Evolutionary conservation across 2,888 invertebrate species (phyloP).

Genomic region (Alcis repandata): DNA sequence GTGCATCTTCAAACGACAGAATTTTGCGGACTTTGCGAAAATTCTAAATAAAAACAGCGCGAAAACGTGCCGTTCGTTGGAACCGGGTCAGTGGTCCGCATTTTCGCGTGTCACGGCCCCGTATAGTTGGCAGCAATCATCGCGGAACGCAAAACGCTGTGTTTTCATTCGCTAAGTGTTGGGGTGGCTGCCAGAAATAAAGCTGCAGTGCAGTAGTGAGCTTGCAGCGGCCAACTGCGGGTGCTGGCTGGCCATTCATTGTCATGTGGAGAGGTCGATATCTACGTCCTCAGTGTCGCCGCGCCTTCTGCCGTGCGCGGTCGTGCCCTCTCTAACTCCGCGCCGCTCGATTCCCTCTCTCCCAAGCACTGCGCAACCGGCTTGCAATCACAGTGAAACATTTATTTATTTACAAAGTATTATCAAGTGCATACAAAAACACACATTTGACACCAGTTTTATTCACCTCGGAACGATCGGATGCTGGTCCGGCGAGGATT

Average conservation of each 20-base stretch:
- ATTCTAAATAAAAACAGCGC: constrained; percentile 40
- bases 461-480: constrained; percentile 48
- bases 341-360: constrained; percentile 41
- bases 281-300: constrained; percentile 73
- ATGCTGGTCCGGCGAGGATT: constrained; percentile 31
- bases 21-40: constrained; percentile 32
- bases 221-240: constrained; percentile 79
- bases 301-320: constrained; percentile 70
- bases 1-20: constrained; percentile 20
- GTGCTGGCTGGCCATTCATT: constrained; percentile 70
- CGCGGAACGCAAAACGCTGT: constrained; percentile 51
- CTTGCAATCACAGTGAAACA: constrained; percentile 59
- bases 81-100: constrained; percentile 64
- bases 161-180: constrained; percentile 58
- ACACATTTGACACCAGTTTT: constrained; percentile 50
- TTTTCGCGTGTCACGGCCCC: constrained; percentile 56
- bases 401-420: constrained; percentile 76
- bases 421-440: constrained; percentile 52
- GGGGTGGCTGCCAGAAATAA: constrained; percentile 83
- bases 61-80: constrained; percentile 46
- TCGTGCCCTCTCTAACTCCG: constrained; percentile 48
- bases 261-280: constrained; percentile 75
- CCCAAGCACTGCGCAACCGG: constrained; percentile 58
- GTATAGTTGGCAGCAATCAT: constrained; percentile 55
- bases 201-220: constrained; percentile 84